A percentile compares a stretch with the other conserved stretches of the same genome.
These are phyloP conservation scores for Megastigmus dorsalis DNA, from an alignment of 2,888 invertebrate genomes.

Conservation along the genomic window DNA sequence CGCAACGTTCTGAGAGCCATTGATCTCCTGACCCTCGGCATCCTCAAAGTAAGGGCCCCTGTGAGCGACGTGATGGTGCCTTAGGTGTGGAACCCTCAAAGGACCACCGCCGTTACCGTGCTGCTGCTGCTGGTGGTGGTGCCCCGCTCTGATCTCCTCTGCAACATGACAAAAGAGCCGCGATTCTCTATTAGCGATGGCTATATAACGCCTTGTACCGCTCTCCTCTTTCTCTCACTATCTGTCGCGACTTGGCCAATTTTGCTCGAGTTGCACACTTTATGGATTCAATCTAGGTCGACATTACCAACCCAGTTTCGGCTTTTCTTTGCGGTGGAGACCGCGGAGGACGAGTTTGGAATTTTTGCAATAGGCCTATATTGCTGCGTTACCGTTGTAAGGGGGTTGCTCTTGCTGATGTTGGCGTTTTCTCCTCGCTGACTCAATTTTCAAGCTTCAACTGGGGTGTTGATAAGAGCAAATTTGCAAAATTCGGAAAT, in stretches of 20 bases:
- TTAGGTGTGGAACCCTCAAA: conserved; percentile 74
- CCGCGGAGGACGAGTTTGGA: too few relatives aligned
- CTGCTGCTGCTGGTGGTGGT: conserved; percentile 18
- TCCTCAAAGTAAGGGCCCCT: conserved; percentile 85
- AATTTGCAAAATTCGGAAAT: too few relatives aligned
- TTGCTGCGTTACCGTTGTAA: too few relatives aligned
- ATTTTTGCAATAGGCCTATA: too few relatives aligned
- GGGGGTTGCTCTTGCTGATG: too few relatives aligned
- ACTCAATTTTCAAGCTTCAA: too few relatives aligned
- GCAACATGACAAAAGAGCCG: conserved; percentile 2
- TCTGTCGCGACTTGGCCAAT: background rate
- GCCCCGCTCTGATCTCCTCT: background rate
- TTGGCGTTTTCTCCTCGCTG: too few relatives aligned
- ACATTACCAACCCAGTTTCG: conserved; percentile 18
- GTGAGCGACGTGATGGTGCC: conserved; percentile 82
- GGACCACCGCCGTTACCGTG: conserved; percentile 48
- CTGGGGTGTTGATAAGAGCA: too few relatives aligned
- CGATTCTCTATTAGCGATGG: conserved; percentile 2
- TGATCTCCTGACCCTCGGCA: conserved; percentile 75
- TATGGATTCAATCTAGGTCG: background rate
- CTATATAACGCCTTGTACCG: background rate
- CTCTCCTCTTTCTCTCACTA: conserved; percentile 15
- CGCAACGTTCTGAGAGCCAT: conserved; percentile 77
- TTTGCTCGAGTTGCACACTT: conserved; percentile 6
- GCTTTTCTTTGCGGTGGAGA: conserved; percentile 7